Percentiles rank a stretch among this genome's conserved stretches.
Evolutionary conservation across 2,113 vertebrate species (phyloP).

Genomic region (Speoplatyrhinus poulsoni): DNA sequence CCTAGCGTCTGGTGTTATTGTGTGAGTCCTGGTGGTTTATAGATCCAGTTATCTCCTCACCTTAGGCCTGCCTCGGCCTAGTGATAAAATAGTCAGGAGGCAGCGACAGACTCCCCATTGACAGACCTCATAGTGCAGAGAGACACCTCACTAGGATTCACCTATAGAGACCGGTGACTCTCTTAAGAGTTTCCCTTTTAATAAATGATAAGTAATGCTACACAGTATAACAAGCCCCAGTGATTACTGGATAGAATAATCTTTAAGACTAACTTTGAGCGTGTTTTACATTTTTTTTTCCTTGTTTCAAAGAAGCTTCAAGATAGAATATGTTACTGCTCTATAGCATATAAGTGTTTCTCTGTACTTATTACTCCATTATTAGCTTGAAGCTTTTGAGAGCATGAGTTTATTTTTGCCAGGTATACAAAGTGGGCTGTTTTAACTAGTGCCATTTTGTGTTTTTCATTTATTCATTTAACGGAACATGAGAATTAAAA

Average conservation of each 20-base stretch:
- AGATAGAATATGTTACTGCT: not conserved
- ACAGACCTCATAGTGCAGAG: slow-evolving; percentile 37
- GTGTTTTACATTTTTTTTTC: not conserved
- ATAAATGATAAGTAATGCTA: slow-evolving; percentile 12
- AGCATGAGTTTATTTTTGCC: slow-evolving; percentile 16
- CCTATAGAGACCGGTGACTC: not conserved
- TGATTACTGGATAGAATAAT: slow-evolving; percentile 10
- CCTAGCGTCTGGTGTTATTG: slow-evolving; percentile 25
- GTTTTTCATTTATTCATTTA: not conserved
- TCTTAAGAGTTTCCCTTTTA: not conserved
- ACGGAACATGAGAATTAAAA: not conserved
- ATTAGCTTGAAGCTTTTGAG: not conserved
- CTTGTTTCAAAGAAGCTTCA: slow-evolving; percentile 17
- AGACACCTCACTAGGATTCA: slow-evolving; percentile 5
- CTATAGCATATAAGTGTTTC: not conserved
- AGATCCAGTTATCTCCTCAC: slow-evolving; percentile 34
- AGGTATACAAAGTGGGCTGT: slow-evolving; percentile 13
- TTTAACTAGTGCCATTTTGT: slow-evolving; percentile 5
- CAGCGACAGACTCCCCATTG: slow-evolving; percentile 16
- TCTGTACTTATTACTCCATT: not conserved
- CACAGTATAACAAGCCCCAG: slow-evolving; percentile 16
- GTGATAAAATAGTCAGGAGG: slow-evolving; percentile 15
- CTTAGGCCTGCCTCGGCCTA: slow-evolving; percentile 23
- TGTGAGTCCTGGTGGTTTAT: slow-evolving; percentile 31
- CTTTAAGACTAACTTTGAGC: slow-evolving; percentile 13